A percentile compares a stretch with the other conserved stretches of the same genome.
These are phyloP conservation scores for Sphenopsis melanotis DNA, from an alignment of 2,797 vertebrate species.

Conservation along the genomic window DNA sequence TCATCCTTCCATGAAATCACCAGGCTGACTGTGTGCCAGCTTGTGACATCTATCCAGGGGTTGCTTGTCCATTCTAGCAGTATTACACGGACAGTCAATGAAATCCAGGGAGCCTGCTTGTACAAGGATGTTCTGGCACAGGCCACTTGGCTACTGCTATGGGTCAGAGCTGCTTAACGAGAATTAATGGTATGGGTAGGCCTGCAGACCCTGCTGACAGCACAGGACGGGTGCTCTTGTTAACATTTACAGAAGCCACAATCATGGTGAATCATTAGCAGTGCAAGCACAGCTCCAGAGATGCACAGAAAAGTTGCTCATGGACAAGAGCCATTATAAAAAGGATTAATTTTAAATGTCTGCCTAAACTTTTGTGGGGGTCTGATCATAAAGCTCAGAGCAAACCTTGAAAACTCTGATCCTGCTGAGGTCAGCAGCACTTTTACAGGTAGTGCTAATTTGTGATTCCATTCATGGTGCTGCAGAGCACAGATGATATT, in stretches of 20 bases:
- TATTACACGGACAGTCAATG: background rate
- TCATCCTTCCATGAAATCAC: background rate
- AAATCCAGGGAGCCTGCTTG: background rate
- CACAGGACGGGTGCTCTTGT: background rate
- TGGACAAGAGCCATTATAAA: background rate
- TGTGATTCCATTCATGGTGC: background rate
- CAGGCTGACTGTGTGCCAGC: background rate
- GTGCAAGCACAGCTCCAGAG: background rate
- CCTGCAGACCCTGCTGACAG: fast-evolving
- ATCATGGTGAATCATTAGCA: background rate
- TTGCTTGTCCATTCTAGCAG: background rate
- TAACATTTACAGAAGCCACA: background rate
- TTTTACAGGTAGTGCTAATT: background rate
- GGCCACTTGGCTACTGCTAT: fast-evolving
- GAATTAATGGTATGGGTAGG: background rate
- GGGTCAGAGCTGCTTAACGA: background rate
- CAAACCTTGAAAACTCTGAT: background rate
- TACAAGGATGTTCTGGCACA: background rate
- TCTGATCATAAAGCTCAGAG: background rate
- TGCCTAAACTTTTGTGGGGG: background rate
- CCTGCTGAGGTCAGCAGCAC: background rate
- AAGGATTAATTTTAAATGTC: background rate
- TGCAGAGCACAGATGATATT: background rate
- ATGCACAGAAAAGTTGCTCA: background rate
- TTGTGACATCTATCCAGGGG: background rate